Evolutionary conservation across 2,797 vertebrate genomes (phyloP).

Genomic region (Oceanodroma leucorhoa): DNA sequence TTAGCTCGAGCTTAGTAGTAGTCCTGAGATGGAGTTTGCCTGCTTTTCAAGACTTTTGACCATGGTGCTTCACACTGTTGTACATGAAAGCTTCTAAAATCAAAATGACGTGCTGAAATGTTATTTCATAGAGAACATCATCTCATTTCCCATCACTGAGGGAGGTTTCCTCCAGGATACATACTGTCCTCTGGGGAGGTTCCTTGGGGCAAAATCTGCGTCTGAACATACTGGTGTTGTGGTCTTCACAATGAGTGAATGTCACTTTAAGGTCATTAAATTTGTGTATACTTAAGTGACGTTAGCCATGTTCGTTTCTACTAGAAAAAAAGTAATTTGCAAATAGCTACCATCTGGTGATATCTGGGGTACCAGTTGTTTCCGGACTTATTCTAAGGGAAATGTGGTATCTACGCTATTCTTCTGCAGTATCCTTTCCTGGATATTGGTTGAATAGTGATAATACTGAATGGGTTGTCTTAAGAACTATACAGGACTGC

Average conservation of each 20-base stretch:
- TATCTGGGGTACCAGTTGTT: background rate
- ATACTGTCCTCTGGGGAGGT: background rate
- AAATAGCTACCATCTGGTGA: background rate
- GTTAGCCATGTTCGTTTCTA: background rate
- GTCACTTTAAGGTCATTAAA: background rate
- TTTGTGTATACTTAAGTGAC: background rate
- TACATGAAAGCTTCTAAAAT: background rate
- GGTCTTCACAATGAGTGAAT: accelerated
- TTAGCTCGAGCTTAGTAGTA: background rate
- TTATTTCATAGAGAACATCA: background rate
- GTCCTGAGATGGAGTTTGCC: background rate
- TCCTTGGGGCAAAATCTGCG: background rate
- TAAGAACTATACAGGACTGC: background rate
- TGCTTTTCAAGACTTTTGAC: background rate
- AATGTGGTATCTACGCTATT: background rate
- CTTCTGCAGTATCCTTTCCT: background rate
- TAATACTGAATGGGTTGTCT: background rate
- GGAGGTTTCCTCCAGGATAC: background rate
- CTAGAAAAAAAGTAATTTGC: background rate
- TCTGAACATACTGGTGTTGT: background rate
- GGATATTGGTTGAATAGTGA: background rate
- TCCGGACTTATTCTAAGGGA: background rate
- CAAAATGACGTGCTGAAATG: background rate
- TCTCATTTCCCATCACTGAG: background rate
- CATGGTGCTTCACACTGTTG: background rate